Conservation (phyloP, 2,113 vertebrate species). For the Clarias batrachus region DNA sequence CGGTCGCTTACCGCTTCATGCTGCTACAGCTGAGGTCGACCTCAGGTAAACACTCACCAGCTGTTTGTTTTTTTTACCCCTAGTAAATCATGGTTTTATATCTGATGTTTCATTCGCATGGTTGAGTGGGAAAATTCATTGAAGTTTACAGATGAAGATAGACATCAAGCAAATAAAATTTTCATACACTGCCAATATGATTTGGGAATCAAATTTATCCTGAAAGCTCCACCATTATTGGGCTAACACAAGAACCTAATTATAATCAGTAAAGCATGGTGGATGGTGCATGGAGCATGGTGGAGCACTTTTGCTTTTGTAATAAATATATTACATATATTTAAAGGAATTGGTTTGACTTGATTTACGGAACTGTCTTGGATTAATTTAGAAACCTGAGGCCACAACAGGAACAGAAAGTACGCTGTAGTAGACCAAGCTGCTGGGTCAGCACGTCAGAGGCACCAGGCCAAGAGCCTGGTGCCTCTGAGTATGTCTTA, state of each 20-base stretch:
- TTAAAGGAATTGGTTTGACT: neutral
- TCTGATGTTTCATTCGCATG: neutral
- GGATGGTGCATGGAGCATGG: too few species aligned
- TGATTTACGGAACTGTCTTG: neutral
- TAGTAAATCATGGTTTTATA: neutral
- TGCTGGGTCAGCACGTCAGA: conserved; percentile 5
- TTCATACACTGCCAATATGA: neutral
- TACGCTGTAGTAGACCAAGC: neutral
- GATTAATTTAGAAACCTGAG: conserved; percentile 23
- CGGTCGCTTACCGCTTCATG: conserved; percentile 82
- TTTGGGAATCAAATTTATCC: neutral
- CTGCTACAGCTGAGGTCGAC: conserved; percentile 81
- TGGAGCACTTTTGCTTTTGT: too few species aligned
- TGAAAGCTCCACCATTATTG: neutral
- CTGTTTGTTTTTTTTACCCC: neutral
- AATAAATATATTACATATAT: neutral
- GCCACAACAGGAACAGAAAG: conserved; percentile 21
- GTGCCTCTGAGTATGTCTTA: too few species aligned
- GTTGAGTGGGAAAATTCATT: too few species aligned
- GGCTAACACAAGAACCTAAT: too few species aligned
- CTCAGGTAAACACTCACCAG: conserved; percentile 71
- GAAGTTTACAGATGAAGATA: neutral
- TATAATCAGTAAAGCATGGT: too few species aligned
- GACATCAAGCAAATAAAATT: neutral
- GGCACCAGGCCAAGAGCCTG: neutral